Base-by-base conservation (phyloP, 2,797 vertebrate species). In the Amazona ochrocephala region DNA sequence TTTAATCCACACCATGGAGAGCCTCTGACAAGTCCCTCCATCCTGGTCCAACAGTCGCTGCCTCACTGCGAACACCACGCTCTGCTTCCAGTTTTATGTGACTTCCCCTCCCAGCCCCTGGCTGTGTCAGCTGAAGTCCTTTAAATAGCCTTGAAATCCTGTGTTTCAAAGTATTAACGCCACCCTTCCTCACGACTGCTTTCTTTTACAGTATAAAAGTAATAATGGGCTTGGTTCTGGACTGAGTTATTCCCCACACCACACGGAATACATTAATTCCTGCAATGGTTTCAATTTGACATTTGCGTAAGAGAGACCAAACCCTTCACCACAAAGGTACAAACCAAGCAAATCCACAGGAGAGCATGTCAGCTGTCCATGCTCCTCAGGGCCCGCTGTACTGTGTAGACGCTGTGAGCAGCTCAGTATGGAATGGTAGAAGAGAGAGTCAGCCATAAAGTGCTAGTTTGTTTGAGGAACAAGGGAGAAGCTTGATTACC, bases 61-160 rank as follows among this genome's bases (percentile, higher is more conserved):
- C 67, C 17, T 72, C 51, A 6, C 66, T 26, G 30, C 4, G 0
- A 90, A 32, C 67, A 76, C 56, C 67, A 47, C 1, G 3, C 45
- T 16, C 45, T 26, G 51, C 7, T 88, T 70, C 91, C 87, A 93
- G 56, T 74, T 93, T 27, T 5, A 8, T 13, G 47, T 54, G 56
- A 89, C 72, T 77, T 82, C 61, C 56, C 34, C 77, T 51, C 24
- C 30, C 58, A 92, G 82, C 54, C 68, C 32, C 32, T 0, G 4
- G 62, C 84, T 76, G 66, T 26, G 90, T 37, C 91, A 92, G 84
- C 68, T 66, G 67, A 60, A 93, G 45, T 48, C 51, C 83, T 89
- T 95, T 77, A 92, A 82, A 93, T 21, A 90, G 50, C 16, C 27
- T 48, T 90, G 50, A 87, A 87, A 89, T 67, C 66, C 0, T 17